Percentiles rank a stretch among this genome's conserved stretches.
Conservation (phyloP, 1,140 invertebrate species). For the Mercenaria mercenaria region DNA sequence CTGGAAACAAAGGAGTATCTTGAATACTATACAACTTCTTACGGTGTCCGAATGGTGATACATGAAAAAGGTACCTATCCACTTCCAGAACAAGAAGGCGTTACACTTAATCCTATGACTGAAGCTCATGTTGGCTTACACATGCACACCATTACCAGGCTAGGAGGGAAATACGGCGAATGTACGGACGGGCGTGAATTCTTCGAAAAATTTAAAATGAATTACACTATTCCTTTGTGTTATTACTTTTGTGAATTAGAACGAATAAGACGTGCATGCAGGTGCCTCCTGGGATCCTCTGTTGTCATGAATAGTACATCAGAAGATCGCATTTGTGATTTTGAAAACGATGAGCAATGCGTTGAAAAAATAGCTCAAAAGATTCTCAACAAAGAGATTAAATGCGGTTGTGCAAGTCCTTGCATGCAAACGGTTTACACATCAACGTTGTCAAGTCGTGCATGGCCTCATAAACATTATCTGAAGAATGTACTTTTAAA, state of each 20-base stretch:
- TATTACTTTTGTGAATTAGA: neutral
- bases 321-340: neutral
- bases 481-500: constrained; percentile 2
- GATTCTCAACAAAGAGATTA: neutral
- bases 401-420: neutral
- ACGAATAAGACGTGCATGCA: neutral
- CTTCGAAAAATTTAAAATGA: neutral
- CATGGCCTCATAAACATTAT: neutral
- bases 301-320: neutral
- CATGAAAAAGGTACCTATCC: constrained; percentile 25
- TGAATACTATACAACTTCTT: neutral
- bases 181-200: neutral
- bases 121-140: neutral
- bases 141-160: neutral
- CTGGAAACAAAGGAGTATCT: constrained; percentile 5
- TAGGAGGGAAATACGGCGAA: neutral
- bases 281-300: neutral
- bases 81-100: neutral
- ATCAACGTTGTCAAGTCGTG: neutral
- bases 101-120: neutral
- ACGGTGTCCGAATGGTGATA: constrained; percentile 4
- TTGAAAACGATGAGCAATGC: neutral
- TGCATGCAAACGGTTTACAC: neutral
- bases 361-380: neutral
- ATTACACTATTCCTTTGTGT: constrained; percentile 3